Evolutionary conservation across 2,888 invertebrate species (phyloP).

Genomic region (Helicoverpa assulta): DNA sequence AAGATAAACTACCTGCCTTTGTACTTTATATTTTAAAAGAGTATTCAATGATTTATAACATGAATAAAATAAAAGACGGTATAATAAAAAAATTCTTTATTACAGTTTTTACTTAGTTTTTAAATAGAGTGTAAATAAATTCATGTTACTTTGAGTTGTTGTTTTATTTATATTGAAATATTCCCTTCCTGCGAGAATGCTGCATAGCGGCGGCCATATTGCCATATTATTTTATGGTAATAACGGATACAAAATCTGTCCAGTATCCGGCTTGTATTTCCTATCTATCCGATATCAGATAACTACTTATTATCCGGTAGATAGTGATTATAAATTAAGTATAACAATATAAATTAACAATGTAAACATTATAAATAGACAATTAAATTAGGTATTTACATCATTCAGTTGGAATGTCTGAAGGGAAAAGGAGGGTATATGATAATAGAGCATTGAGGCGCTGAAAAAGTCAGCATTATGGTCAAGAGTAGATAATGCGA

Average conservation of each 20-base stretch:
- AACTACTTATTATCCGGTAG: neutral
- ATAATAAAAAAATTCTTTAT: conserved; percentile 23
- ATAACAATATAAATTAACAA: neutral
- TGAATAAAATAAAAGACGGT: conserved; percentile 11
- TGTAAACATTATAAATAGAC: too few species aligned
- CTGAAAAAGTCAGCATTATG: too few species aligned
- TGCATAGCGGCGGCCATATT: too few species aligned
- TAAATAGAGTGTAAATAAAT: conserved; percentile 58
- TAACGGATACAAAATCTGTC: neutral
- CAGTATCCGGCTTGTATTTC: neutral
- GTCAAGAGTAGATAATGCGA: too few species aligned
- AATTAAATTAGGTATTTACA: too few species aligned
- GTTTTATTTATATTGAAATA: conserved; percentile 10
- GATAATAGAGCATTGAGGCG: too few species aligned
- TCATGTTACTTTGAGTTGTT: conserved; percentile 45
- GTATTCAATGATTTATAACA: conserved; percentile 22
- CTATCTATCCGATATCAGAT: neutral
- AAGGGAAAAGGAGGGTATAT: too few species aligned
- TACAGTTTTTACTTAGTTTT: conserved; percentile 39
- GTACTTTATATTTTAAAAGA: conserved; percentile 10
- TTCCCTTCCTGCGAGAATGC: too few species aligned
- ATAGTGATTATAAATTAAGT: neutral
- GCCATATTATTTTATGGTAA: neutral
- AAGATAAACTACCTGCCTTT: neutral
- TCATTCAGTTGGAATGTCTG: too few species aligned